A percentile compares a stretch with the other conserved stretches of the same genome.
Conservation (phyloP, 2,888 invertebrate genomes). For the Odontocolon sp. region DNA sequence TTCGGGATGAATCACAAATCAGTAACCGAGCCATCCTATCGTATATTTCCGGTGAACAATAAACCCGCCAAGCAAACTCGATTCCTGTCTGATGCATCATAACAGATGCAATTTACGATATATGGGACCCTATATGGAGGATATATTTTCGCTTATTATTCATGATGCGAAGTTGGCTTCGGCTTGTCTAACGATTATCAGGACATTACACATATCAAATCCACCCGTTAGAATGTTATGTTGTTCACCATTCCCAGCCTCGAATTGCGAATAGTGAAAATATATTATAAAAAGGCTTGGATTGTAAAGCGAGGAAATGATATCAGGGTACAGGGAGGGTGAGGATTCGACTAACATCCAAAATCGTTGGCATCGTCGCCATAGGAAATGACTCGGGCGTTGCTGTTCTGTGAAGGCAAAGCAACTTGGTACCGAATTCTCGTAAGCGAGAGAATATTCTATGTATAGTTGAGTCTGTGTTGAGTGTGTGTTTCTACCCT, state of each 20-base stretch:
- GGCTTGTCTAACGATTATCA: slow-evolving; percentile 8
- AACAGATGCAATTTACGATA: slow-evolving; percentile 46
- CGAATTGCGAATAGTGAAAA: slow-evolving; percentile 17
- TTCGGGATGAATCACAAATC: slow-evolving; percentile 32
- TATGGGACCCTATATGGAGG: slow-evolving; percentile 48
- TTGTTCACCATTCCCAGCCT: no score
- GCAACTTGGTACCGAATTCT: slow-evolving; percentile 44
- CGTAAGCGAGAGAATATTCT: slow-evolving; percentile 19
- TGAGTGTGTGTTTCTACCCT: slow-evolving; percentile 38
- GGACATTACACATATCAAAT: slow-evolving; percentile 8
- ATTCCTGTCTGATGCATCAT: background rate
- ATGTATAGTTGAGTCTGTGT: background rate
- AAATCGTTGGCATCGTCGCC: no score
- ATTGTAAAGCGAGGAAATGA: no score
- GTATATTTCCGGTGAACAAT: slow-evolving; percentile 13
- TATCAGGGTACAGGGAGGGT: no score
- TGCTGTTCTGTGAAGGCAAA: slow-evolving; percentile 47
- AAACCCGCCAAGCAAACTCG: background rate
- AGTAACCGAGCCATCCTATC: slow-evolving; percentile 22
- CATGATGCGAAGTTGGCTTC: slow-evolving; percentile 73
- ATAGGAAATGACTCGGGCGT: slow-evolving; percentile 63
- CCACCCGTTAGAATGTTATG: background rate
- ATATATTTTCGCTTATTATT: slow-evolving; percentile 75
- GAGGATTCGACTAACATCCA: no score
- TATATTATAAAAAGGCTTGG: slow-evolving; percentile 47